Conservation (phyloP, 2,888 invertebrate species). For the Lomographa bimaculata region DNA sequence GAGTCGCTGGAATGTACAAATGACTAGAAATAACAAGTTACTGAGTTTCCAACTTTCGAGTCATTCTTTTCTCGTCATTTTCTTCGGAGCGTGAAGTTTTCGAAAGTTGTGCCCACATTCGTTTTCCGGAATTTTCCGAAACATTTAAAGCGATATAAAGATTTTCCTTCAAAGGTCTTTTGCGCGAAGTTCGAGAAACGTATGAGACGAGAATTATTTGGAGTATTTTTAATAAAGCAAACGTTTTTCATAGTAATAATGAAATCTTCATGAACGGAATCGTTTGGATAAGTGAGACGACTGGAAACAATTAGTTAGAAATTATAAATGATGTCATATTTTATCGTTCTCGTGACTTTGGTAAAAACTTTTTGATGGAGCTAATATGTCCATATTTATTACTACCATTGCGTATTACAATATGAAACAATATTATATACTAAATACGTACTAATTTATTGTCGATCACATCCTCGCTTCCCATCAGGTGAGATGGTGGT, state of each 20-base stretch:
- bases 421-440: too few species aligned
- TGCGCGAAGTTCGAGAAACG: slow-evolving; percentile 4
- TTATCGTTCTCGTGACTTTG: too few species aligned
- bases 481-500: too few species aligned
- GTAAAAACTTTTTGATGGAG: too few species aligned
- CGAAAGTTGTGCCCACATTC: slow-evolving; percentile 33
- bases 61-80: slow-evolving; percentile 38
- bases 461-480: too few species aligned
- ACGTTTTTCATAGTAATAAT: too few species aligned
- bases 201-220: slow-evolving; percentile 1
- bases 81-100: slow-evolving; percentile 30
- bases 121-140: slow-evolving; percentile 24
- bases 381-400: too few species aligned
- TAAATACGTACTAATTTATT: too few species aligned
- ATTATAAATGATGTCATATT: too few species aligned
- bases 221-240: slow-evolving; percentile 18
- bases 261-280: slow-evolving; percentile 5
- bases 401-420: too few species aligned
- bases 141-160: slow-evolving; percentile 33
- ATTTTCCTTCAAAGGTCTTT: slow-evolving; percentile 23
- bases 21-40: slow-evolving; percentile 6
- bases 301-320: background rate
- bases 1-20: slow-evolving; percentile 9
- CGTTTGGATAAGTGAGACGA: slow-evolving; percentile 7
- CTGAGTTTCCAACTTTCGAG: slow-evolving; percentile 29